phyloP scores from a whole-genome alignment of 2,888 invertebrate genomes.

The Polietes domitor region DNA sequence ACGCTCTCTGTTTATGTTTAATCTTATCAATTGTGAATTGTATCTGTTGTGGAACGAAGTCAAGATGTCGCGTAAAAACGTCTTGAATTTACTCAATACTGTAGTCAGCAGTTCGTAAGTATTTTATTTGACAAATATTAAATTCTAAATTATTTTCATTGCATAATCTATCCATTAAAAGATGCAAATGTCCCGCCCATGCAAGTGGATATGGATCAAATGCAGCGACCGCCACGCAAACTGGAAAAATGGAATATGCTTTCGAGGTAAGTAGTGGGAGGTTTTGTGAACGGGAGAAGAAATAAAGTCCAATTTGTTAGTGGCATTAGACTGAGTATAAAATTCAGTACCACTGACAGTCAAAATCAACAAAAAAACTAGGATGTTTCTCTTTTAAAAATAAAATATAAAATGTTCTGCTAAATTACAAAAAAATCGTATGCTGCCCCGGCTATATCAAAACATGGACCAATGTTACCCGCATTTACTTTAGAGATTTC shows the following conservation, averaged over 20 bases:
- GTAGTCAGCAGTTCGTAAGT: constrained; percentile 87
- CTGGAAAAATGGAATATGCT: constrained; percentile 86
- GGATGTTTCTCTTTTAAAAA: too few species aligned
- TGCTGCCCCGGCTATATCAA: too few species aligned
- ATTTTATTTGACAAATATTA: constrained; percentile 53
- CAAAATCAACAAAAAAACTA: too few species aligned
- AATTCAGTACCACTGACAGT: too few species aligned
- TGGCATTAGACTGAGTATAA: background rate
- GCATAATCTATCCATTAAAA: constrained; percentile 72
- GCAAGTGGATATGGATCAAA: constrained; percentile 82
- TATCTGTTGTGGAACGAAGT: too few species aligned
- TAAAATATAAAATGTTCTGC: too few species aligned
- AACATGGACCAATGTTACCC: too few species aligned
- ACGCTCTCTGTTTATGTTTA: too few species aligned
- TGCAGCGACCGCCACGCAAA: constrained; percentile 78
- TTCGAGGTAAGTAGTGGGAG: constrained; percentile 84
- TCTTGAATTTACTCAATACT: constrained; percentile 85
- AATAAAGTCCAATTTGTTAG: background rate
- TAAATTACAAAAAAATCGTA: too few species aligned
- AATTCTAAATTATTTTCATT: background rate
- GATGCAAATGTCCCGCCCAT: constrained; percentile 90
- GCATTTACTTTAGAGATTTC: too few species aligned
- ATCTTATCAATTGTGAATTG: too few species aligned
- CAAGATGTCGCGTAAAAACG: constrained; percentile 82
- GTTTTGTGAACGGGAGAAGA: background rate